Evolutionary conservation across 2,888 invertebrate species (phyloP).

Genomic region (Diadegma fenestrale): DNA sequence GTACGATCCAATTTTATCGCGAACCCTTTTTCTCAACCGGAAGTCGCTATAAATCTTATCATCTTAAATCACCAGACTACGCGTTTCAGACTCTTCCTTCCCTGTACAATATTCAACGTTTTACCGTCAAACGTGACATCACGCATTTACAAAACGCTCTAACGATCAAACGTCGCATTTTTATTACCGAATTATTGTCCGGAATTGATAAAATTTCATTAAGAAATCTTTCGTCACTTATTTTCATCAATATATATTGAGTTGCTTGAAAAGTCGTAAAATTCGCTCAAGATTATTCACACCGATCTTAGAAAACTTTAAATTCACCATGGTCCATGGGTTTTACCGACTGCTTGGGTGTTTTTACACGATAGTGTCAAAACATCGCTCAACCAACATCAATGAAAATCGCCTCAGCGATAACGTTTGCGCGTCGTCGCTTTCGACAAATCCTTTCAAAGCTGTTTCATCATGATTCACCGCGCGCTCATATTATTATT

Average conservation of each 20-base stretch:
- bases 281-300: background rate
- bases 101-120: background rate
- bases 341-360: no score
- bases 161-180: slow-evolving; percentile 1
- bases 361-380: background rate
- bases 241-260: no score
- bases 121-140: background rate
- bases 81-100: background rate
- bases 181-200: background rate
- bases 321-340: no score
- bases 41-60: slow-evolving; percentile 39
- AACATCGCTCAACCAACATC: background rate
- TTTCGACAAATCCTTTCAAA: background rate
- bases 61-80: background rate
- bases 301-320: background rate
- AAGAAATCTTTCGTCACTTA: no score
- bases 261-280: background rate
- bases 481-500: background rate
- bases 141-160: background rate
- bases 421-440: background rate
- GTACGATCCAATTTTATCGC: slow-evolving; percentile 59
- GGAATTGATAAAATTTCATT: no score
- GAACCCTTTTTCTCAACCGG: slow-evolving; percentile 50
- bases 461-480: background rate
- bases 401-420: background rate